These are phyloP conservation scores for Pseudomyrmex cubaensis DNA, from an alignment of 1,140 invertebrate species.

Conservation along the genomic window DNA sequence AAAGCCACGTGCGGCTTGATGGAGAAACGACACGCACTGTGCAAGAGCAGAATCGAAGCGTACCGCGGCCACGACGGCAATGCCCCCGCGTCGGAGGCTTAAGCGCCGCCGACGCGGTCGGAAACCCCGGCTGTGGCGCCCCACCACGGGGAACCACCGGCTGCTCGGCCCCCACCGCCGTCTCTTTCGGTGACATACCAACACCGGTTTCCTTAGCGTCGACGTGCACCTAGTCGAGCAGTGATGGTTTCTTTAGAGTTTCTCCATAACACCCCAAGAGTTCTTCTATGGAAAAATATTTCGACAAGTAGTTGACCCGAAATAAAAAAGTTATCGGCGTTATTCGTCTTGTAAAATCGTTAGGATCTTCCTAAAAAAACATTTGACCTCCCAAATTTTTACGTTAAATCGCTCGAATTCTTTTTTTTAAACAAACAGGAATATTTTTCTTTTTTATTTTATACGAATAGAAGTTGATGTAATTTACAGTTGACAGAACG, in stretches of 20 bases:
- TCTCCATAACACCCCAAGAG: no score
- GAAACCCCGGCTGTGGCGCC: constrained; percentile 67
- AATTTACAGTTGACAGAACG: no score
- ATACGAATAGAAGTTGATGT: no score
- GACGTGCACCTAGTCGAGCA: constrained; percentile 9
- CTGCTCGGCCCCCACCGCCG: constrained; percentile 66
- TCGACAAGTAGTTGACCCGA: no score
- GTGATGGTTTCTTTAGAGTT: background rate
- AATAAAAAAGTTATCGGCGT: no score
- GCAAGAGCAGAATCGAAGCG: constrained; percentile 74
- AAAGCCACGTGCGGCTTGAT: constrained; percentile 35
- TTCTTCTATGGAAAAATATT: no score
- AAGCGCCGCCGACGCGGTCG: constrained; percentile 77
- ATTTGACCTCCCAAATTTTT: no score
- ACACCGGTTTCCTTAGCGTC: constrained; percentile 63
- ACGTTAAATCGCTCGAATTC: no score
- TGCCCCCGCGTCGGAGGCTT: constrained; percentile 79
- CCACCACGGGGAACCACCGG: constrained; percentile 56
- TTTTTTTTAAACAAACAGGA: no score
- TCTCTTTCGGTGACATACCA: constrained; percentile 72
- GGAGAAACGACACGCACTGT: constrained; percentile 35
- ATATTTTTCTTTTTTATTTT: no score
- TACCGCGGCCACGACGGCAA: constrained; percentile 81
- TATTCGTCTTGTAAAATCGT: no score
- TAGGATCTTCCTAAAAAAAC: no score